phyloP scores from a whole-genome alignment of 2,797 vertebrate genomes.

The Bradypodion pumilum region DNA sequence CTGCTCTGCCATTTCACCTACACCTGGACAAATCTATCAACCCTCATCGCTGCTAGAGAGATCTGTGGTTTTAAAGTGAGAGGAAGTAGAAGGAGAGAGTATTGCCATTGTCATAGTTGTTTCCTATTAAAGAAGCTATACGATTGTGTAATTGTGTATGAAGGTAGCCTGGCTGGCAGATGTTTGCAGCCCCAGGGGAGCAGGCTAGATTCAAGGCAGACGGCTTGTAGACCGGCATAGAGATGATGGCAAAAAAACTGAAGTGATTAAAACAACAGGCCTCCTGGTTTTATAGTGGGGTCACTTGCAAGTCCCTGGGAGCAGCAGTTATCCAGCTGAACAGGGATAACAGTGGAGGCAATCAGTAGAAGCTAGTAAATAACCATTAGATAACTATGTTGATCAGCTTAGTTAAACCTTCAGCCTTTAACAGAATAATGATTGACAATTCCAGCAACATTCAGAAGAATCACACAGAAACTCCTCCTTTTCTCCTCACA shows the following conservation, averaged over 20 bases:
- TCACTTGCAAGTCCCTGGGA: constrained; percentile 67
- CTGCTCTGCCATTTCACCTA: constrained; percentile 78
- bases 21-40: constrained; percentile 81
- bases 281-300: constrained; percentile 67
- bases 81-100: constrained; percentile 36
- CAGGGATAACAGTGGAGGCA: constrained; percentile 23
- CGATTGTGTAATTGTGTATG: constrained; percentile 83
- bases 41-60: constrained; percentile 76
- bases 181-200: constrained; percentile 80
- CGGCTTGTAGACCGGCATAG: constrained; percentile 80
- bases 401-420: constrained; percentile 49
- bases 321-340: constrained; percentile 53
- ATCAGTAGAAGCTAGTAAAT: constrained; percentile 59
- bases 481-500: too few relatives aligned
- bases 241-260: constrained; percentile 75
- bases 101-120: constrained; percentile 80
- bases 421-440: constrained; percentile 45
- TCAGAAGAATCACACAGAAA: too few relatives aligned
- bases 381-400: constrained; percentile 38
- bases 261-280: constrained; percentile 81
- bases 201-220: constrained; percentile 77
- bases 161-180: constrained; percentile 84
- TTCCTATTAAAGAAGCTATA: constrained; percentile 82
- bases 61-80: constrained; percentile 61
- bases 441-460: constrained; percentile 45